These are phyloP conservation scores for Rana temporaria DNA, from an alignment of 2,113 vertebrate genomes.

Conservation along the genomic window DNA sequence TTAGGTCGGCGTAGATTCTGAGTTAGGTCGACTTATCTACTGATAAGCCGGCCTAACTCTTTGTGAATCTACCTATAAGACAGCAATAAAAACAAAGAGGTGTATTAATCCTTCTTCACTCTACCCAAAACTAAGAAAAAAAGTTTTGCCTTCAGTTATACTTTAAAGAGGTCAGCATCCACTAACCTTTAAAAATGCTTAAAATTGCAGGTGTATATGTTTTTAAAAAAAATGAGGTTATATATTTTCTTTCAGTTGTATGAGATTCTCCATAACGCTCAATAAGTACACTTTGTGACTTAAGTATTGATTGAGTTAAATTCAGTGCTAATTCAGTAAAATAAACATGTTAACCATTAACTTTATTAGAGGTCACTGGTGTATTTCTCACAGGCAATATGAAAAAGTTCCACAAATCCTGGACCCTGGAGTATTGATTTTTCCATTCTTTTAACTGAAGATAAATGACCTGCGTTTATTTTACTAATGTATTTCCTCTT, in stretches of 20 bases:
- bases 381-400: slow-evolving; percentile 72
- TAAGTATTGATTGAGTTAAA: slow-evolving; percentile 78
- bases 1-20: no score
- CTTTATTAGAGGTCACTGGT: slow-evolving; percentile 68
- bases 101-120: no score
- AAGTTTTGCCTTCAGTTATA: no score
- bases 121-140: no score
- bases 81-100: no score
- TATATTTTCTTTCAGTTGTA: background rate
- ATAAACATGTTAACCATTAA: slow-evolving; percentile 78
- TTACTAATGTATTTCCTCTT: slow-evolving; percentile 14
- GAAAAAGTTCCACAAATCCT: slow-evolving; percentile 64
- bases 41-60: no score
- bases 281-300: slow-evolving; percentile 65
- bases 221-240: no score
- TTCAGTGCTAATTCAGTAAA: slow-evolving; percentile 72
- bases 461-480: slow-evolving; percentile 39
- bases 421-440: slow-evolving; percentile 76
- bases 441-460: slow-evolving; percentile 53
- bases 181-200: no score
- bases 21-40: no score
- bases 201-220: no score
- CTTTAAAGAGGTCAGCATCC: no score
- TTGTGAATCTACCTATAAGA: no score
- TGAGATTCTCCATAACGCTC: background rate